Percentiles rank a stretch among this genome's conserved stretches.
Conservation (phyloP, 2,797 vertebrate genomes). For the Threskiornis aethiopicus region DNA sequence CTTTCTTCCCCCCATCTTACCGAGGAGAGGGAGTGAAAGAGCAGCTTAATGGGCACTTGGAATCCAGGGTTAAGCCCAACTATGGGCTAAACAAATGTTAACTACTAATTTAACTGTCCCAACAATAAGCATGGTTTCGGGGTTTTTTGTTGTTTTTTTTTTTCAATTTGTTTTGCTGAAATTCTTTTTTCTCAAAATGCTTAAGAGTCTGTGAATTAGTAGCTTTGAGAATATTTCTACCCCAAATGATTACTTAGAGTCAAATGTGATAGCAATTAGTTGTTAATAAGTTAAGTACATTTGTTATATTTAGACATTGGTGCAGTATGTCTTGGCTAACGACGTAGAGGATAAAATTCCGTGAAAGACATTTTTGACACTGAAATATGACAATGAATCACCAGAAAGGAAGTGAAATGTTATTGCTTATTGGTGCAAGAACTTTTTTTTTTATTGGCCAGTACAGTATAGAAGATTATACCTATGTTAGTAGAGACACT, state of each 20-base stretch:
- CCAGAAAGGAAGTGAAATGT: not conserved
- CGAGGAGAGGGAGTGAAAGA: not conserved
- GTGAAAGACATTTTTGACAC: not conserved
- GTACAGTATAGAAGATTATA: not conserved
- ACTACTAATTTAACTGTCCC: not conserved
- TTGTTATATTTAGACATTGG: not conserved
- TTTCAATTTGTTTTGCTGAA: not conserved
- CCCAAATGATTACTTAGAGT: not conserved
- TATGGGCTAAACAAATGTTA: not conserved
- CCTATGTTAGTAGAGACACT: not conserved
- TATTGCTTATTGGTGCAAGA: not conserved
- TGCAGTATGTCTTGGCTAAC: not conserved
- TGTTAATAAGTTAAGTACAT: not conserved
- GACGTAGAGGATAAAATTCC: not conserved
- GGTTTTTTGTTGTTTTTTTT: rapidly evolving
- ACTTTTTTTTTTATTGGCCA: not conserved
- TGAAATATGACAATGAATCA: not conserved
- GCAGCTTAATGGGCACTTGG: not conserved
- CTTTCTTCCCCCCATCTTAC: not conserved
- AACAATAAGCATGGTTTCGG: not conserved
- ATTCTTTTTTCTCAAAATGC: not conserved
- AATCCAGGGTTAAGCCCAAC: not conserved
- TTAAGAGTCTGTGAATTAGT: not conserved
- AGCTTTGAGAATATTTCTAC: not conserved
- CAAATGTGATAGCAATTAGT: not conserved